A percentile compares a stretch with the other conserved stretches of the same genome.
Evolutionary conservation across 2,113 vertebrate genomes (phyloP).

Genomic region (Oreotrochilus melanogaster): DNA sequence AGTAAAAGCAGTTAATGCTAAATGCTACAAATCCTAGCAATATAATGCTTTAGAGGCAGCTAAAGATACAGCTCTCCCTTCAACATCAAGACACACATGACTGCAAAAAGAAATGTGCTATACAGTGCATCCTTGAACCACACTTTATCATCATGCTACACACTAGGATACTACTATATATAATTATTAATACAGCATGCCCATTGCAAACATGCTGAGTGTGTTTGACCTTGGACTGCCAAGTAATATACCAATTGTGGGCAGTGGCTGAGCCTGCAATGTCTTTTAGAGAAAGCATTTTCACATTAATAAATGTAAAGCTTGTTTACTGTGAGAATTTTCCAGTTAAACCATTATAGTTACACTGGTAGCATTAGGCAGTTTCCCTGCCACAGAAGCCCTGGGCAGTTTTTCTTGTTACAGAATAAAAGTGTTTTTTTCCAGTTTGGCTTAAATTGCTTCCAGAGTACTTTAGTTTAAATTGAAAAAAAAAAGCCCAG

Average conservation of each 20-base stretch:
- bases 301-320: conserved; percentile 7
- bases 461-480: conserved; percentile 4
- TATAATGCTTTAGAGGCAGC: not conserved
- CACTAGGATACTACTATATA: not conserved
- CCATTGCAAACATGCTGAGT: conserved; percentile 28
- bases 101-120: not conserved
- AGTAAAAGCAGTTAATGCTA: not conserved
- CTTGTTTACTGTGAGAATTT: not conserved
- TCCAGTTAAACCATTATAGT: conserved; percentile 18
- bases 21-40: conserved; percentile 1
- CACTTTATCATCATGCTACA: not conserved
- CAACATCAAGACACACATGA: conserved; percentile 3
- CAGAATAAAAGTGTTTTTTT: conserved; percentile 7
- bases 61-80: not conserved
- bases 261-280: not conserved
- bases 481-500: not conserved
- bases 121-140: not conserved
- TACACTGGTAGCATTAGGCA: not conserved
- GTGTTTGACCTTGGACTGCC: conserved; percentile 22
- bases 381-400: not conserved
- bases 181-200: conserved; percentile 19
- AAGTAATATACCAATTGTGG: not conserved
- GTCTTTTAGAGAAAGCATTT: not conserved
- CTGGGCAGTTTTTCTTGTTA: not conserved
- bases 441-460: conserved; percentile 28